Evolutionary conservation across 2,888 invertebrate genomes (phyloP), one percentile per base, ranked within the genome.

Genomic region (Hemithea aestivaria): DNA sequence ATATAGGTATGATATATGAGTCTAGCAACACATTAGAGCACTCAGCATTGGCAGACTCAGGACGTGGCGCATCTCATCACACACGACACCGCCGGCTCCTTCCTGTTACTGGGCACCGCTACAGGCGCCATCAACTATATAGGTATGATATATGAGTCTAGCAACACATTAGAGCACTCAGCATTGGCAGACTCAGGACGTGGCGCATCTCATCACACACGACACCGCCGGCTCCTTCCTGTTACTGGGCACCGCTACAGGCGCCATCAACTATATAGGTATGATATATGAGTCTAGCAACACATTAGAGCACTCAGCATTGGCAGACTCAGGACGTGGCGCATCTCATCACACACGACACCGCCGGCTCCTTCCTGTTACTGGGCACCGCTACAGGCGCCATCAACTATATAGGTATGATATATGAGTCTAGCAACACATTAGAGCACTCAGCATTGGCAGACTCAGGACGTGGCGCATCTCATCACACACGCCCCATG

Each of bases 21-120:
- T n/a, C n/a, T n/a, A n/a, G n/a, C n/a, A n/a, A n/a, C n/a, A n/a
- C 98, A 99, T 78, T 96, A 98, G 0, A 98, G 98, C 93, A 97
- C 98, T 0, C 97, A 98, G 64, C 97, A 98, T 78, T 99, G 98
- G 97, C 98, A 98, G 88, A 84, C 96, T 25, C 97, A 98, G 73
- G 98, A 98, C 77, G 94, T 98, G 7, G 95, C 97, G 9, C 96
- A 97, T 1, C 96, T 99, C 39, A 93, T 97, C 6, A 97, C 98
- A 0, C 97, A 97, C 70, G 99, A 99, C 75, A 98, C 97, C 0
- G 98, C 98, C 10, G 98, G 98, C 0, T 97, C 97, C 0, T 98
- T 99, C 73, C 88, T 99, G 1, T 82, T 99, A 21, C 89, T 99
- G 0, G 99, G 99, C 1, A 98, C 98, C 58, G 96, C 96, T 56